Conservation (phyloP, 2,888 invertebrate genomes). For the Cryptophagus acutangulus region DNA sequence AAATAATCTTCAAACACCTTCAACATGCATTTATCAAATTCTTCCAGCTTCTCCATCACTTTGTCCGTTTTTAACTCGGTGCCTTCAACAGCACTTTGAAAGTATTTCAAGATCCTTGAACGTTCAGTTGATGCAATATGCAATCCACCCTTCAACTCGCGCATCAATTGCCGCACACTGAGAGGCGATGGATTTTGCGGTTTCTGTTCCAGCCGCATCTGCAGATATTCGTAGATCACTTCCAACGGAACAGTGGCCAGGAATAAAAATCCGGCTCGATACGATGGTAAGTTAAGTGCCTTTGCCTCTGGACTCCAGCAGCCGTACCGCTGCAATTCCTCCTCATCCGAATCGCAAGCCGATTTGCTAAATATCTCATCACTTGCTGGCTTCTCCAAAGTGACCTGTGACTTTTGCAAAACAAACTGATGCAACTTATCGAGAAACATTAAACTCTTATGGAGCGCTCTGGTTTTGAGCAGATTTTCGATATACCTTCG, state of each 20-base stretch:
- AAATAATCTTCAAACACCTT: constrained; percentile 65
- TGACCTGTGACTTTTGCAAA: constrained; percentile 65
- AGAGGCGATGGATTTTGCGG: constrained; percentile 80
- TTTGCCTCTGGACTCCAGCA: constrained; percentile 72
- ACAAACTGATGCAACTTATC: constrained; percentile 66
- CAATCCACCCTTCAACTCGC: constrained; percentile 83
- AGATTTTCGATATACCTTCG: constrained; percentile 83
- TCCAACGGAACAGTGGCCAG: constrained; percentile 81
- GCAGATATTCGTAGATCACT: constrained; percentile 87
- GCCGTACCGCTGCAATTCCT: constrained; percentile 62
- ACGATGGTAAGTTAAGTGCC: constrained; percentile 78
- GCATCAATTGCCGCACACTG: constrained; percentile 72
- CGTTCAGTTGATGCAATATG: constrained; percentile 78
- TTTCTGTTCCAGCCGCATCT: constrained; percentile 77
- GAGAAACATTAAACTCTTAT: constrained; percentile 74
- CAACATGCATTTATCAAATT: constrained; percentile 70
- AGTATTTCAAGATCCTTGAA: constrained; percentile 66
- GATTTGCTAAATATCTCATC: constrained; percentile 33
- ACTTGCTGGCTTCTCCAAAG: constrained; percentile 57
- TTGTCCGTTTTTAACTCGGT: constrained; percentile 48
- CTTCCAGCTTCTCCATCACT: constrained; percentile 58
- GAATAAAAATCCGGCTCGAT: constrained; percentile 79
- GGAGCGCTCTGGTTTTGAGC: constrained; percentile 79
- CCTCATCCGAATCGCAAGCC: constrained; percentile 43
- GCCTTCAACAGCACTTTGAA: constrained; percentile 55